A percentile compares a stretch with the other conserved stretches of the same genome.
These are phyloP conservation scores for Pipa parva DNA, from an alignment of 2,113 vertebrate species.

Conservation along the genomic window DNA sequence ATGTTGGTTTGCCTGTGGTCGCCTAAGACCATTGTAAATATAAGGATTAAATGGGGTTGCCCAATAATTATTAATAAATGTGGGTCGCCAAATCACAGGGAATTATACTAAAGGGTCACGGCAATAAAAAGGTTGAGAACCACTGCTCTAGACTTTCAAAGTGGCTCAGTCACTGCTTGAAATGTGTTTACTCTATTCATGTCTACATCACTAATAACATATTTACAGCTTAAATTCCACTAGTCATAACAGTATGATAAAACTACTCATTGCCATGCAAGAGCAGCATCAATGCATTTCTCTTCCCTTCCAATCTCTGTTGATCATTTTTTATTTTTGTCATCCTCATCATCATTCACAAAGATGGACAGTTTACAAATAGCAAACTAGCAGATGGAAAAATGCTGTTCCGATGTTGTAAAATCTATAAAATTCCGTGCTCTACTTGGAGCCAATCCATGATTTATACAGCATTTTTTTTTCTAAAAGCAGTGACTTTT, in stretches of 20 bases:
- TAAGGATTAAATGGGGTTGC: no score
- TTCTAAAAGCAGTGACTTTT: no score
- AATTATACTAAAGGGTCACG: no score
- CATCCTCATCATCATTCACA: not conserved
- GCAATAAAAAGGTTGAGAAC: no score
- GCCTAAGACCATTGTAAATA: no score
- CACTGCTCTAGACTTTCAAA: no score
- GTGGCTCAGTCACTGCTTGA: no score
- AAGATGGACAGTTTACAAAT: constrained; percentile 19
- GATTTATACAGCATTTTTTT: not conserved
- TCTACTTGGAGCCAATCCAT: not conserved
- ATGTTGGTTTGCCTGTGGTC: no score
- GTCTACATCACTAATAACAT: not conserved
- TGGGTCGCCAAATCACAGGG: no score
- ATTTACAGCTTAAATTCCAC: constrained; percentile 2
- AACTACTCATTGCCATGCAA: constrained; percentile 18
- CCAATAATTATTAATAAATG: no score
- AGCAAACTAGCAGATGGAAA: constrained; percentile 17
- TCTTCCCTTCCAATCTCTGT: constrained; percentile 14
- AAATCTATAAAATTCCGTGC: not conserved
- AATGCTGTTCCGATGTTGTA: not conserved
- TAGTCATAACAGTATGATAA: constrained; percentile 24
- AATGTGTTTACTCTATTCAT: no score
- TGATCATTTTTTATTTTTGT: constrained; percentile 35
- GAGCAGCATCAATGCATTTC: constrained; percentile 16